Conservation (phyloP, 2,797 vertebrate species). For the Fistularia tabacaria region DNA sequence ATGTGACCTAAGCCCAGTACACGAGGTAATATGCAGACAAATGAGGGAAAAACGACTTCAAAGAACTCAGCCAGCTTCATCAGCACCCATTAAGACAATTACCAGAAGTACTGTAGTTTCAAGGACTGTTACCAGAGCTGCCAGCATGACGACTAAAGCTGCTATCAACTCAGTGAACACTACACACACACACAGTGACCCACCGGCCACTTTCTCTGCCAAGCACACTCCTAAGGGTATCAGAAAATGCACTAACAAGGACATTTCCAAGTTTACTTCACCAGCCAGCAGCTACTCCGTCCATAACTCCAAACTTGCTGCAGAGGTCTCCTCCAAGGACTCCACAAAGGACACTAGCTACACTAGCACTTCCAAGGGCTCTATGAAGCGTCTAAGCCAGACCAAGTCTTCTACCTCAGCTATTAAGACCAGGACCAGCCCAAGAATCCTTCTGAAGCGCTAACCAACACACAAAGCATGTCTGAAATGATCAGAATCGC, state of each 20-base stretch:
- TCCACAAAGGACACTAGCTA: constrained; percentile 9
- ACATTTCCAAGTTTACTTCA: constrained; percentile 31
- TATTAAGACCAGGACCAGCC: constrained; percentile 55
- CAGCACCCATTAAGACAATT: constrained; percentile 13
- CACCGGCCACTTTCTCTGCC: constrained; percentile 28
- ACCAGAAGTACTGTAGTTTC: constrained; percentile 21
- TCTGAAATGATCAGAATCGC: background rate
- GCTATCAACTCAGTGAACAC: constrained; percentile 24
- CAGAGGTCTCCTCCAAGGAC: constrained; percentile 26
- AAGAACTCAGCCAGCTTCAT: constrained; percentile 9
- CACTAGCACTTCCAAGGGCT: constrained; percentile 58
- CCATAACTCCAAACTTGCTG: constrained; percentile 29
- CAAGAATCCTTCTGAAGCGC: constrained; percentile 40
- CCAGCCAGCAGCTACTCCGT: constrained; percentile 22
- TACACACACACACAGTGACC: background rate
- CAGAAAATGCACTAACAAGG: constrained; percentile 23
- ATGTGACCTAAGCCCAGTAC: constrained; percentile 14
- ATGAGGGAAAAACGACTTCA: constrained; percentile 24
- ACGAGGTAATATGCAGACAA: constrained; percentile 15
- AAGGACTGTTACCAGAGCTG: constrained; percentile 19
- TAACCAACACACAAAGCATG: constrained; percentile 10
- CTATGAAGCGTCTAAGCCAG: constrained; percentile 79
- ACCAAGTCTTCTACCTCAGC: constrained; percentile 74
- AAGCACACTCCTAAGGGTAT: constrained; percentile 28
- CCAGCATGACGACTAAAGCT: constrained; percentile 27